A percentile compares a stretch with the other conserved stretches of the same genome.
phyloP scores from a whole-genome alignment of 2,888 invertebrate genomes.

The Frankliniella fusca region DNA sequence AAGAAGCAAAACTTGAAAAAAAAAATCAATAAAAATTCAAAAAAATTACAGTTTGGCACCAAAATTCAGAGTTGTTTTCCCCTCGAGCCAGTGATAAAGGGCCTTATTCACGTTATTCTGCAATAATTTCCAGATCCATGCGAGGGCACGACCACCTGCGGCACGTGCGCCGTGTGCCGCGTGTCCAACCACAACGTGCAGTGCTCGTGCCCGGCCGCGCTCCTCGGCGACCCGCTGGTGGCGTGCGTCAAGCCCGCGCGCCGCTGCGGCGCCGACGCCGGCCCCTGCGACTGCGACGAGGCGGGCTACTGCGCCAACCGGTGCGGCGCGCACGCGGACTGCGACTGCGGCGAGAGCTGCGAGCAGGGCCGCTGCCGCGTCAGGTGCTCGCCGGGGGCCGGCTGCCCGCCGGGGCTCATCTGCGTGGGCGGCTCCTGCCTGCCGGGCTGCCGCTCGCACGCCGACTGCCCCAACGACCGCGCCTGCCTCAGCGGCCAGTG shows the following conservation, averaged over 20 bases:
- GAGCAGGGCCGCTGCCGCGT: conserved; percentile 66
- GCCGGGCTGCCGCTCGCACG: conserved; percentile 73
- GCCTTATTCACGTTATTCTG: too few species aligned
- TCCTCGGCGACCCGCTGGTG: conserved; percentile 74
- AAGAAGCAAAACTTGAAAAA: not conserved
- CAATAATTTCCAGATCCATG: conserved; percentile 64
- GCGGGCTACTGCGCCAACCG: conserved; percentile 69
- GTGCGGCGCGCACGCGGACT: conserved; percentile 64
- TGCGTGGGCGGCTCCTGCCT: conserved; percentile 68
- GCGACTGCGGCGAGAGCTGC: conserved; percentile 79
- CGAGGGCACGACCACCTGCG: conserved; percentile 66
- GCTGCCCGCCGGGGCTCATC: conserved; percentile 57
- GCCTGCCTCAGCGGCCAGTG: conserved; percentile 69
- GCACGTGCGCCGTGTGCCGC: conserved; percentile 76
- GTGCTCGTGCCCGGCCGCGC: conserved; percentile 78
- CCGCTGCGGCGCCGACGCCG: conserved; percentile 58
- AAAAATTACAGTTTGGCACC: too few species aligned
- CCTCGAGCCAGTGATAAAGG: too few species aligned
- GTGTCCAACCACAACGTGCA: conserved; percentile 80
- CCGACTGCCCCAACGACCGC: conserved; percentile 73
- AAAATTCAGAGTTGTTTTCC: too few species aligned
- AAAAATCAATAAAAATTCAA: not conserved
- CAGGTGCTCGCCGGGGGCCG: conserved; percentile 58
- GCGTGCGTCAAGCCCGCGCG: conserved; percentile 69
- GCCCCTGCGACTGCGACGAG: conserved; percentile 74